Conservation (phyloP, 2,888 invertebrate species). For the Pseudoips prasinana region DNA sequence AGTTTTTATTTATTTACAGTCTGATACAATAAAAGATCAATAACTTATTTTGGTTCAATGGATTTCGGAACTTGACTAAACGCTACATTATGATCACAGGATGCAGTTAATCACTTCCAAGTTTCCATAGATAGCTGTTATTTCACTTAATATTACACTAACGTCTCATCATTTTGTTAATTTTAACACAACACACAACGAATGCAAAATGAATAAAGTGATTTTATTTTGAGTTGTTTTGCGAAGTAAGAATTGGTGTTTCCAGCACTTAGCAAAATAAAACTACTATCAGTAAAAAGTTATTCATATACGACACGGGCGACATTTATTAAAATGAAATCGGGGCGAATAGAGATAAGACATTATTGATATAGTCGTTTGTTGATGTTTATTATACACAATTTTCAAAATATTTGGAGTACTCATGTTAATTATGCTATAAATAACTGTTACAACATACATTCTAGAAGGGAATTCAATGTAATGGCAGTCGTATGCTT, state of each 20-base stretch:
- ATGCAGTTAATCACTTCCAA: slow-evolving; percentile 74
- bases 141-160: slow-evolving; percentile 55
- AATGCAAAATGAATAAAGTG: slow-evolving; percentile 76
- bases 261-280: slow-evolving; percentile 25
- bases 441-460: no score
- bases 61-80: slow-evolving; percentile 75
- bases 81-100: slow-evolving; percentile 75
- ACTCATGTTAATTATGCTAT: no score
- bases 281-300: slow-evolving; percentile 87
- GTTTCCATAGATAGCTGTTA: slow-evolving; percentile 44
- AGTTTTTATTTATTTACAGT: slow-evolving; percentile 71
- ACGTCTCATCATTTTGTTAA: slow-evolving; percentile 51
- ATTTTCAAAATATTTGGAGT: no score
- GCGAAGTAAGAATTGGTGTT: slow-evolving; percentile 41
- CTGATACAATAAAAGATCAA: slow-evolving; percentile 67
- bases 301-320: no score
- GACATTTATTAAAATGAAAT: no score
- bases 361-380: no score
- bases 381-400: no score
- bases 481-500: no score
- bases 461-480: no score
- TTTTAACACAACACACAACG: slow-evolving; percentile 74
- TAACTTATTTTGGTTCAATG: slow-evolving; percentile 65
- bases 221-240: slow-evolving; percentile 38
- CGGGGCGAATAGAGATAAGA: no score